A percentile compares a stretch with the other conserved stretches of the same genome.
phyloP scores from a whole-genome alignment of 1,140 invertebrate genomes.

The Dreissena polymorpha region DNA sequence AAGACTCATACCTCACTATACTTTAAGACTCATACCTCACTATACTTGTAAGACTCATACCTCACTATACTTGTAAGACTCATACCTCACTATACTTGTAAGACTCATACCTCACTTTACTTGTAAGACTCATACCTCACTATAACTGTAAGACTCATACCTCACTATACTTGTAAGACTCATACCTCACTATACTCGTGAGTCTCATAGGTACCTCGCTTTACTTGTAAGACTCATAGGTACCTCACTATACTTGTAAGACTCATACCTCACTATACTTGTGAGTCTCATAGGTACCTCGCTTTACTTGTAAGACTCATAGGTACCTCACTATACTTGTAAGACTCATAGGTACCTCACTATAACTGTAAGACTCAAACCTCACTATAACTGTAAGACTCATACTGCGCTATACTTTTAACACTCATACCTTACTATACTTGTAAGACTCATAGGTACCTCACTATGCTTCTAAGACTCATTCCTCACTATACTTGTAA shows the following conservation, averaged over 20 bases:
- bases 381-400: too few relatives aligned
- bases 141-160: conserved; percentile 68
- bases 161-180: too few relatives aligned
- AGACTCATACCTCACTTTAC: conserved; percentile 47
- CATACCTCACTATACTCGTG: conserved; percentile 74
- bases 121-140: too few relatives aligned
- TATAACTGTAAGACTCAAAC: conserved; percentile 68
- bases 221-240: too few relatives aligned
- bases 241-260: conserved; percentile 74
- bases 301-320: conserved; percentile 71
- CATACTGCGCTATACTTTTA: conserved; percentile 74
- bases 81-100: conserved; percentile 74
- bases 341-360: conserved; percentile 72
- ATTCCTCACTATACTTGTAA: not conserved
- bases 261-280: not conserved
- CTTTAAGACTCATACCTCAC: too few relatives aligned
- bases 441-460: conserved; percentile 73
- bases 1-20: conserved; percentile 50
- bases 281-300: conserved; percentile 71
- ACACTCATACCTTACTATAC: conserved; percentile 43
- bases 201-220: conserved; percentile 47
- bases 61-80: too few relatives aligned
- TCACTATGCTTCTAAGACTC: conserved; percentile 71
- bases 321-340: not conserved
- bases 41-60: conserved; percentile 68